Evolutionary conservation across 2,888 invertebrate species (phyloP).

Genomic region (Hecatera dysodea): DNA sequence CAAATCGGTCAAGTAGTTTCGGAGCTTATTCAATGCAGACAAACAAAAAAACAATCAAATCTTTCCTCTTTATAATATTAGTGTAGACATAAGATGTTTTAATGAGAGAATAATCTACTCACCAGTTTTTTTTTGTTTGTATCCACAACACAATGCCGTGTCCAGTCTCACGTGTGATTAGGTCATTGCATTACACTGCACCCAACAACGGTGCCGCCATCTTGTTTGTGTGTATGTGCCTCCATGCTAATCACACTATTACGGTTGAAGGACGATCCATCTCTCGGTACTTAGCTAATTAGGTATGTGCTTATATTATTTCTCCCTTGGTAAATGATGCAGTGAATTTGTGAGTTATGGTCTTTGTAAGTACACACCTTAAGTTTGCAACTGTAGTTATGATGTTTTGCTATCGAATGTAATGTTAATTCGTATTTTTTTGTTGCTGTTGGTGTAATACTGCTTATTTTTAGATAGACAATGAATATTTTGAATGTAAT

Average conservation of each 20-base stretch:
- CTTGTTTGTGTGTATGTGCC: conserved; percentile 18
- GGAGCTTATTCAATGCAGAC: no score
- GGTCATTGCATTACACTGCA: conserved; percentile 54
- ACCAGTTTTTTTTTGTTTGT: conserved; percentile 3
- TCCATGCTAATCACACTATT: conserved; percentile 54
- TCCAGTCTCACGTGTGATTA: conserved; percentile 60
- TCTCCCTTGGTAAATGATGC: conserved; percentile 4
- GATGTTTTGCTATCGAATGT: no score
- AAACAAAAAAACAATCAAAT: no score
- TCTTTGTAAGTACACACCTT: conserved; percentile 2
- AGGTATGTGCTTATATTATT: conserved; percentile 25
- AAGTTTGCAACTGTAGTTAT: not conserved
- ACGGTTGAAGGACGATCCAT: conserved; percentile 49
- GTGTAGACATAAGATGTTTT: no score
- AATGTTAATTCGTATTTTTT: no score
- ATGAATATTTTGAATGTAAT: no score
- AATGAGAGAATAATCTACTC: no score
- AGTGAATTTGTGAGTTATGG: not conserved
- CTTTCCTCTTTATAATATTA: no score
- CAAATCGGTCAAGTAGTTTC: no score
- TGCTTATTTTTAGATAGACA: no score
- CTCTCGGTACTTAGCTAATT: conserved; percentile 48
- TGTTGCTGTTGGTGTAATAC: no score
- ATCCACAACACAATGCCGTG: not conserved
- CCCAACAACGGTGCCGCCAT: conserved; percentile 36